Percentiles rank a stretch among this genome's conserved stretches.
Evolutionary conservation across 1,140 invertebrate species (phyloP).

Genomic region (Portunus trituberculatus): DNA sequence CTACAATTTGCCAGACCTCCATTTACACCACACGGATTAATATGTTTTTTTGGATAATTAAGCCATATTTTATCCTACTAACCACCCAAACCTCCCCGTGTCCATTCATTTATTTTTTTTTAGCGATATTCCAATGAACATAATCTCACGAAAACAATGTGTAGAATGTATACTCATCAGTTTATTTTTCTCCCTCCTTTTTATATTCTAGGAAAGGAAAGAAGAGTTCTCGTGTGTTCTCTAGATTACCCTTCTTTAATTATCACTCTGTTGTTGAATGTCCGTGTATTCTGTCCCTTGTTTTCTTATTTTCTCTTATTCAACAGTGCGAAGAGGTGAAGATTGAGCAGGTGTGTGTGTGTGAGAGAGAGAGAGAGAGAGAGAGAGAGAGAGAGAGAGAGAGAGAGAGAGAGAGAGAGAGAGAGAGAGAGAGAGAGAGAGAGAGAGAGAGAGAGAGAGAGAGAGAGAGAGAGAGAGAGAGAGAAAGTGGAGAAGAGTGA

Average conservation of each 20-base stretch:
- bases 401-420: too few relatives aligned
- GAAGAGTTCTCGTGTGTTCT: background rate
- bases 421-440: too few relatives aligned
- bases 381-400: too few relatives aligned
- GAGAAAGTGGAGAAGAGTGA: too few relatives aligned
- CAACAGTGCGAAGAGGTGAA: background rate
- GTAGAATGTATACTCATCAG: background rate
- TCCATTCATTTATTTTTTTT: background rate
- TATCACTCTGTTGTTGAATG: background rate
- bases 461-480: too few relatives aligned
- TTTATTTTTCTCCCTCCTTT: background rate
- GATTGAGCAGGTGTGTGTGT: background rate
- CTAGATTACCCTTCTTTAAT: background rate
- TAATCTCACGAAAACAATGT: background rate
- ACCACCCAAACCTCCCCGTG: background rate
- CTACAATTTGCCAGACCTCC: background rate
- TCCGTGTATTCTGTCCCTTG: background rate
- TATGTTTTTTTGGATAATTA: slow-evolving; percentile 1
- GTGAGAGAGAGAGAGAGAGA: too few relatives aligned
- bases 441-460: too few relatives aligned
- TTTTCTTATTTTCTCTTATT: background rate
- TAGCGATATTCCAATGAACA: background rate
- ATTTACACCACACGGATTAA: background rate
- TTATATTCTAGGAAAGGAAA: background rate
- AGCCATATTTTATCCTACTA: background rate